Evolutionary conservation across 2,113 vertebrate species (phyloP), one percentile per base, ranked within the genome.

Genomic region (Cyprinus carpio): DNA sequence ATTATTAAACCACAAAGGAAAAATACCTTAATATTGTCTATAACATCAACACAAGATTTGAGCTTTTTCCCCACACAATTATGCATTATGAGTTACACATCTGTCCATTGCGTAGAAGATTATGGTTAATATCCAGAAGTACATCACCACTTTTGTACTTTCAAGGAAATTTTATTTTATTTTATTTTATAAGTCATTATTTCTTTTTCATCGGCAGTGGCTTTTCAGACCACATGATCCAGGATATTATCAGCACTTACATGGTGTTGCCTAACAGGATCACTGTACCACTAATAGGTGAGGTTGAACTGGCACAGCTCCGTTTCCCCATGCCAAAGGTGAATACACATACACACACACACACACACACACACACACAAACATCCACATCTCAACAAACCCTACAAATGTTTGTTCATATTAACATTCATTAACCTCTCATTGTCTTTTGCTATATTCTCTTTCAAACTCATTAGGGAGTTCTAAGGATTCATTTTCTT

Each of bases 251-350:
- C 92, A 96, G 95, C 87, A 98, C 96, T 92, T 96, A 99, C 87
- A 88, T 99, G 94, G 98, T 99, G 84, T 95, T 99, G 88, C 98
- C 98, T 83, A 99, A 99, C 40, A 94, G 97, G 37, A 95, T 99
- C 91, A 99, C 97, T 7, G 94, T 99, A 40, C 98, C 98, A 37
- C 95, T 99, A 84, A 95, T 99, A 67, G 96, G 96, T 23, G 96
- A 98, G 49, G 90, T 97, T 86, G 95, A 99, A 65, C 94, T 99
- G 25, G 95, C 96, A 71, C 96, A 96, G 75, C 31, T 99, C 23
- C 93, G 98, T 58, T 99, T 99, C 88, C 98, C 98, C 2, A 94
- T 99, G 92, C 98, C 98, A 86, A 99, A 99, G 96, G 98, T 99
- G 4, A 75, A 93, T 90, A 91, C 9, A 43, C 43, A 43, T 9